Percentiles rank a stretch among this genome's conserved stretches.
Conservation (phyloP, 2,888 invertebrate species). For the Erebia palarica region DNA sequence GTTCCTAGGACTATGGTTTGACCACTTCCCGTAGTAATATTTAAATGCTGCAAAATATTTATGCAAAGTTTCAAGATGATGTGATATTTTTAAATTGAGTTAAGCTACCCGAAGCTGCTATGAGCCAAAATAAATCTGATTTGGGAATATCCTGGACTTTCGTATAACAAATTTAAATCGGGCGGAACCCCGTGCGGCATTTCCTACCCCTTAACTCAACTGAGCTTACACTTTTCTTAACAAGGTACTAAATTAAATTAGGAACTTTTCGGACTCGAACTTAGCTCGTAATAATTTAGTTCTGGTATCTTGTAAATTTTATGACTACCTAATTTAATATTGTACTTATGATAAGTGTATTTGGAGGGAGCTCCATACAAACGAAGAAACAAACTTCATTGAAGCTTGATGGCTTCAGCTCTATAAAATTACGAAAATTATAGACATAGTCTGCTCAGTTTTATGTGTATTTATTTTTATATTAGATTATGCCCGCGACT, state of each 20-base stretch:
- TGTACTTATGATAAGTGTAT: no score
- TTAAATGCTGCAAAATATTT: background rate
- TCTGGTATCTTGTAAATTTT: background rate
- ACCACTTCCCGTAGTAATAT: no score
- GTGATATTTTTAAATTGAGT: background rate
- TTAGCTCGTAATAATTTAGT: background rate
- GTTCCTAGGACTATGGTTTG: no score
- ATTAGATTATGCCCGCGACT: no score
- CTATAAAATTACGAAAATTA: no score
- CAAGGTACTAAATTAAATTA: background rate
- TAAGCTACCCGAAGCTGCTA: no score
- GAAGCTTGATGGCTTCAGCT: no score
- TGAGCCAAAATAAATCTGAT: background rate
- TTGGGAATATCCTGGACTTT: background rate
- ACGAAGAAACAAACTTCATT: no score
- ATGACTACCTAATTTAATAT: no score
- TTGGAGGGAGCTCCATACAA: no score
- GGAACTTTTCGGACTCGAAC: background rate
- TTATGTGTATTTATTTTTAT: no score
- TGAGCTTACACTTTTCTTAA: background rate
- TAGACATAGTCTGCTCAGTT: no score
- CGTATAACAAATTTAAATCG: background rate
- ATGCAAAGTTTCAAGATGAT: background rate
- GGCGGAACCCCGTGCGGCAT: background rate
- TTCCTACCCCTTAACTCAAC: slow-evolving; percentile 3